These are phyloP conservation scores for Aproaerema taeniolella DNA, from an alignment of 2,888 invertebrate genomes.

Conservation along the genomic window DNA sequence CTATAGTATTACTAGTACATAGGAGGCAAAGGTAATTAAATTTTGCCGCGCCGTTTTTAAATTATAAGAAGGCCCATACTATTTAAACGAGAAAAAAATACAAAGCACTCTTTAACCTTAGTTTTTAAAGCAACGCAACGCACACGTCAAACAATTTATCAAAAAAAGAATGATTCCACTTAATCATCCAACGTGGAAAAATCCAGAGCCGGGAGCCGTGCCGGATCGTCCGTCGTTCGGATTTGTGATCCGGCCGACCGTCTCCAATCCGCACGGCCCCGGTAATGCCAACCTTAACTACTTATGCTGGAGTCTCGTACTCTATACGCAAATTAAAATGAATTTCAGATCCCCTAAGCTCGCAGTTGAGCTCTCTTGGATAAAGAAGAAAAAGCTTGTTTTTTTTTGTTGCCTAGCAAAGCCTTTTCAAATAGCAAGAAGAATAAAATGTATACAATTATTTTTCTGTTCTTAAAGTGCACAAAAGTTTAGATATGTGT, in stretches of 20 bases:
- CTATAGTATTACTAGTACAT: too few relatives aligned
- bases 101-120: too few relatives aligned
- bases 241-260: slow-evolving; percentile 35
- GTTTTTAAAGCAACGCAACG: too few relatives aligned
- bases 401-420: too few relatives aligned
- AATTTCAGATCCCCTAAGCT: slow-evolving; percentile 13
- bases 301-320: slow-evolving; percentile 26
- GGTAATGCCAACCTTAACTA: slow-evolving; percentile 35
- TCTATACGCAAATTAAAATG: slow-evolving; percentile 24
- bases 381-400: slow-evolving; percentile 10
- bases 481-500: too few relatives aligned
- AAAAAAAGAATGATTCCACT: slow-evolving; percentile 12
- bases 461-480: too few relatives aligned
- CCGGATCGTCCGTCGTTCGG: slow-evolving; percentile 32
- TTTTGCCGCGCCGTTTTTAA: too few relatives aligned
- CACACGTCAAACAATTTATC: slow-evolving; percentile 12
- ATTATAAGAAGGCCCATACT: too few relatives aligned
- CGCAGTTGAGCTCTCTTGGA: slow-evolving; percentile 5
- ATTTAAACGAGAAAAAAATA: too few relatives aligned
- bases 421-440: too few relatives aligned
- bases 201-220: slow-evolving; percentile 32
- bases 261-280: slow-evolving; percentile 20
- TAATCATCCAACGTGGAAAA: slow-evolving; percentile 16
- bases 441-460: too few relatives aligned
- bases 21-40: too few relatives aligned